Evolutionary conservation across 2,797 vertebrate species (phyloP).

Genomic region (Ibycter americanus): DNA sequence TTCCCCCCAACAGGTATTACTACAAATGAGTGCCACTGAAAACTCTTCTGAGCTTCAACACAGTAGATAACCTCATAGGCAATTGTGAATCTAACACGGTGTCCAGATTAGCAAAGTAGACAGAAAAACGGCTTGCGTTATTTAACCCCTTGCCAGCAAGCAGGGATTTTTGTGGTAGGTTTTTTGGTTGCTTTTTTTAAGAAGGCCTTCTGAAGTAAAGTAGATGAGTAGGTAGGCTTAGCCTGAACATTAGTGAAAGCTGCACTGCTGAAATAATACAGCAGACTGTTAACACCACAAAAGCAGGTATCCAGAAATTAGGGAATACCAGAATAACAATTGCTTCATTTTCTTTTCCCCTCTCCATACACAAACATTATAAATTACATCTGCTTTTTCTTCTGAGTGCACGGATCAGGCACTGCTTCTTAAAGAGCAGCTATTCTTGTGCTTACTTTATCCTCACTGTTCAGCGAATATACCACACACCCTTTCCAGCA

Average conservation of each 20-base stretch:
- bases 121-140: background rate
- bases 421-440: background rate
- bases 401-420: background rate
- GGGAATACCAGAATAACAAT: background rate
- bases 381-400: background rate
- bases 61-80: constrained; percentile 42
- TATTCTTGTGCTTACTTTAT: background rate
- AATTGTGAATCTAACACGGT: constrained; percentile 16
- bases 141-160: constrained; percentile 27
- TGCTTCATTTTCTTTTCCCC: background rate
- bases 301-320: background rate
- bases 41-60: constrained; percentile 56
- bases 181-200: background rate
- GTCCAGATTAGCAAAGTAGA: constrained; percentile 39
- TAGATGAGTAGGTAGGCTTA: background rate
- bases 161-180: background rate
- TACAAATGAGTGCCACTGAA: constrained; percentile 39
- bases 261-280: background rate
- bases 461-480: background rate
- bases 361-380: background rate
- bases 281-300: background rate
- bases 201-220: background rate
- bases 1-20: constrained; percentile 49
- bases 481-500: background rate
- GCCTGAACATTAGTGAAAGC: background rate